These are phyloP conservation scores for Vandiemenella viatica DNA, from an alignment of 2,888 invertebrate species.

Conservation along the genomic window DNA sequence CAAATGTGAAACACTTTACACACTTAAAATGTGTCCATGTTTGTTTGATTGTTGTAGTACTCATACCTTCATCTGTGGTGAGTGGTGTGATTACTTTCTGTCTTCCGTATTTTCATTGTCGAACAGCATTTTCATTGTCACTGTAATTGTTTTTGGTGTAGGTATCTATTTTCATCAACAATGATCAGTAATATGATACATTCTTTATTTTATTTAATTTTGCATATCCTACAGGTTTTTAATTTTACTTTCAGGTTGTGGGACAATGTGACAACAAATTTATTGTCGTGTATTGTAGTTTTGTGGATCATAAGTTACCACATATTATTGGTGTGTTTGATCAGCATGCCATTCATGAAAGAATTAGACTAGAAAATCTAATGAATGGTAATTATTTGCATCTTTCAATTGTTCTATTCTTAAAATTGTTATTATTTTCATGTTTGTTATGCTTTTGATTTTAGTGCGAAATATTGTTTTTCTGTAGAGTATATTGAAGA, in stretches of 20 bases:
- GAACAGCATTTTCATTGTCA: no score
- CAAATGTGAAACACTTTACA: no score
- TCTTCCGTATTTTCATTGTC: no score
- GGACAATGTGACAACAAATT: constrained; percentile 64
- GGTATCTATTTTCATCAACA: no score
- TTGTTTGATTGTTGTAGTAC: no score
- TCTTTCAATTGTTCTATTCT: background rate
- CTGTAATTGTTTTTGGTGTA: no score
- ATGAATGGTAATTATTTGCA: constrained; percentile 34
- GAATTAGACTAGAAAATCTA: constrained; percentile 59
- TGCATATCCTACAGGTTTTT: no score
- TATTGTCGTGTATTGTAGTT: constrained; percentile 36
- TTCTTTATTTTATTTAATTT: no score
- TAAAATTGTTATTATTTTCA: background rate
- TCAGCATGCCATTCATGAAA: constrained; percentile 79
- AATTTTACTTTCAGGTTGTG: constrained; percentile 49
- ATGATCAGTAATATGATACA: no score
- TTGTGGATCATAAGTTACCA: constrained; percentile 25
- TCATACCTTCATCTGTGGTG: no score
- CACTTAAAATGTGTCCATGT: no score
- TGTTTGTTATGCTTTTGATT: background rate
- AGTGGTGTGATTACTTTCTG: no score
- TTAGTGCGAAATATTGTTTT: constrained; percentile 15
- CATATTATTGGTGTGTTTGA: constrained; percentile 54
- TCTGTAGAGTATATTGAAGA: constrained; percentile 33